Base-by-base conservation (phyloP, 23 tunicate genomes). In the Halocynthia roretzi region DNA sequence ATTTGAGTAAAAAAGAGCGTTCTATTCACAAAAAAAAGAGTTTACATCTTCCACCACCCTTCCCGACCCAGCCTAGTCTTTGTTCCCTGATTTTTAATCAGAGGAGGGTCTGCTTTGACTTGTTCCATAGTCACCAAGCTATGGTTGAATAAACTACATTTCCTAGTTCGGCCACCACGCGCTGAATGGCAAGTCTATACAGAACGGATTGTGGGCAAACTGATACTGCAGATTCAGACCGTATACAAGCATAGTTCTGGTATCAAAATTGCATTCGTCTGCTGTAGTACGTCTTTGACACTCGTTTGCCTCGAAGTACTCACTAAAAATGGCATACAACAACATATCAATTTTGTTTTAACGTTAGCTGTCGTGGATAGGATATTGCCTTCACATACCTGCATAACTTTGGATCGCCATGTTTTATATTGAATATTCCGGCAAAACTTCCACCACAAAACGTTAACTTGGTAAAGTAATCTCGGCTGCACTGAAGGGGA, bases 241-340 rank as follows among this genome's bases (percentile, higher is more conserved):
- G 68, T 82, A 91, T 44, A 71, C n/a, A 49, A 91, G 80, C 90
- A 84, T 91, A 8, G 87, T 75, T 66, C 88, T 81, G 6, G 71
- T 55, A 70, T 85, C 97, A 68, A 91, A 91, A 15, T 77, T 82
- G 23, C 97, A 91, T 85, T 85, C 90, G 14, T 81, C 84, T 8
- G 97, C 97, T 11, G 91, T 91, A 71, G 84, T 76, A 50, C 80
- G 90, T 11, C 97, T 75, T 73, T 91, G 97, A 53, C 97, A 91
- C 71, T 91, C 85, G 77, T 91, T 91, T 1, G 97, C 97, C 55
- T 77, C 62, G 84, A 81, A 85, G 57, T 91, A 91, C 44, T 80
- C 91, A 51, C 97, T 91, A 17, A 77, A 83, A 50, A 18, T n/a
- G n/a, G 1, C 17, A 60, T 60, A 60, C 64, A 60, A 18, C 64